Evolutionary conservation across 30 jellyfish, hydroid and myxozoan species (phyloP), one percentile per base, ranked within the genome.

Genomic region (Hydractinia echinata): DNA sequence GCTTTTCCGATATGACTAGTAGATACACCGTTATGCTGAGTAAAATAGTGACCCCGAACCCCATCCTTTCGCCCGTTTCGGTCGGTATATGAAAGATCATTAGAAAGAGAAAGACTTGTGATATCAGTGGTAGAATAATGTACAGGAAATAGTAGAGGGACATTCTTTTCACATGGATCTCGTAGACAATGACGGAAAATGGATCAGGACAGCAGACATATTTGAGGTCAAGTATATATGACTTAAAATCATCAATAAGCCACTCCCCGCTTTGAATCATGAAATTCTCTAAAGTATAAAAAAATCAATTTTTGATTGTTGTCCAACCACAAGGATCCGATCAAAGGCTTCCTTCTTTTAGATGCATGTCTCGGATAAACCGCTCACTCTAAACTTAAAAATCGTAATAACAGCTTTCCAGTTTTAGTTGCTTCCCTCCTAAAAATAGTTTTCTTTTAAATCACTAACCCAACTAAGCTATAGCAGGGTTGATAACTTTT

Each of bases 21-120:
- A 88, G 67, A 62, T 82, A 88, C 0, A 88, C 96, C 76, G 86
- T 78, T 84, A 88, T 79, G 19, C 93, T 88, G 61, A 88, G 83
- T 19, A 88, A 85, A 10, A 79, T 79, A 8, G 96, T 82, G 83
- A 88, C 86, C 19, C 89, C 97, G 52, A 90, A 82, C 10, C 97
- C 97, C 61, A 85, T 76, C 50, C 97, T 72, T 72, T 90, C 97
- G 30, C 97, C 97, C 0, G 89, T 76, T 39, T 76, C 95, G 39
- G 92, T 92, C 5, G 97, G 97, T 66, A 88, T 72, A 81, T 68
- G 85, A 72, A 88, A 88, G 51, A 70, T 56, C 79, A 84, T 81
- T 10, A 84, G 73, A 10, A 85, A 82, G 56, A 83, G 21, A 7
- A 79, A 13, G 0, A 83, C 56, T 30, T 81, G 62, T n/a, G 86